These are phyloP conservation scores for Leucoraja ocellata DNA, from an alignment of 2,797 vertebrate species.

Conservation along the genomic window DNA sequence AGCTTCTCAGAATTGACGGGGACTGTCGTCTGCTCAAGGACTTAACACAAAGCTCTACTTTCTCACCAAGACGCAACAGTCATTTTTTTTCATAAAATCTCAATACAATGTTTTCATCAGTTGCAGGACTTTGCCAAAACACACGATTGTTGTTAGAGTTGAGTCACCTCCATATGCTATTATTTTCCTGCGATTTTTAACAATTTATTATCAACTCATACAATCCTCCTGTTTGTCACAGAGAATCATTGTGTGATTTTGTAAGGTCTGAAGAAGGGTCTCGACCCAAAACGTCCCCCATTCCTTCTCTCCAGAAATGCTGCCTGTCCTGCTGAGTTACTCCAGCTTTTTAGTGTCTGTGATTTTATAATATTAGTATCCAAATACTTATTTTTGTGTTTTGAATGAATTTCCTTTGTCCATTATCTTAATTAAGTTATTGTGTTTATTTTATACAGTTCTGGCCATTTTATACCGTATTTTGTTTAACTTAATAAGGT, in stretches of 20 bases:
- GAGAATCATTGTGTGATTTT: neutral
- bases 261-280: too few relatives aligned
- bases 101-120: constrained; percentile 19
- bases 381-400: neutral
- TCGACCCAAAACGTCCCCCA: too few relatives aligned
- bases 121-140: constrained; percentile 11
- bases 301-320: too few relatives aligned
- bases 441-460: neutral
- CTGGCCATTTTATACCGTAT: too few relatives aligned
- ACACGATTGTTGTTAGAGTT: neutral
- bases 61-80: neutral
- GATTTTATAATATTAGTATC: neutral
- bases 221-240: neutral
- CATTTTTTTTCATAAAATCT: neutral
- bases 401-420: neutral
- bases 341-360: too few relatives aligned
- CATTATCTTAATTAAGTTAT: neutral
- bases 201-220: neutral
- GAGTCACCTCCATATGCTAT: constrained; percentile 23
- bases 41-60: constrained; percentile 20
- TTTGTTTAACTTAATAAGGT: too few relatives aligned
- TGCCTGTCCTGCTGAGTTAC: too few relatives aligned
- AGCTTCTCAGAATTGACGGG: constrained; percentile 12
- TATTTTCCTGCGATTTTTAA: constrained; percentile 24
- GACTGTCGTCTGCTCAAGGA: neutral